These are phyloP conservation scores for Aulostomus chinensis DNA, from an alignment of 2,797 vertebrate species.

Conservation along the genomic window DNA sequence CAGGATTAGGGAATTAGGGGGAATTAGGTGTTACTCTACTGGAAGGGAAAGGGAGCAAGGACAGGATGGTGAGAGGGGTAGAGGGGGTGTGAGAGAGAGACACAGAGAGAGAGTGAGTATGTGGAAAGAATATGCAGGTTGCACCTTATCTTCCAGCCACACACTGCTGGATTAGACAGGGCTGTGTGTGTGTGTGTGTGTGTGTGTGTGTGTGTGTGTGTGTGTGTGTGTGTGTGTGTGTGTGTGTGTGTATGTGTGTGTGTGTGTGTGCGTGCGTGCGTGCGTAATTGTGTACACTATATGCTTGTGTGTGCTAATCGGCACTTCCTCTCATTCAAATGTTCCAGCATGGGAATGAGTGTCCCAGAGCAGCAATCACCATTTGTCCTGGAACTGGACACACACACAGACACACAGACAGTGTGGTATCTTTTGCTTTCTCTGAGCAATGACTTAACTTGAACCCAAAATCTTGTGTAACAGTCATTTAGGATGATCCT, in stretches of 20 bases:
- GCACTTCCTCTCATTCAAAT: slow-evolving; percentile 58
- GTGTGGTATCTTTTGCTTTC: too few species aligned
- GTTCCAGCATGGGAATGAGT: slow-evolving; percentile 56
- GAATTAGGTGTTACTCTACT: slow-evolving; percentile 72
- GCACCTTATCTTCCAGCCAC: slow-evolving; percentile 77
- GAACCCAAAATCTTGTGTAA: too few species aligned
- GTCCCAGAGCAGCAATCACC: slow-evolving; percentile 61
- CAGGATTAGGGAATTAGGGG: slow-evolving; percentile 72
- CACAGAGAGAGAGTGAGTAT: slow-evolving; percentile 45
- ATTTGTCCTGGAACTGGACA: slow-evolving; percentile 47
- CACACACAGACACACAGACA: too few species aligned
- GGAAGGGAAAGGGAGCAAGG: slow-evolving; percentile 23
- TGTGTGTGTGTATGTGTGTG: slow-evolving; percentile 26
- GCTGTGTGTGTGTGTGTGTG: slow-evolving; percentile 48
- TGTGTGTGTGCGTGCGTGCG: slow-evolving; percentile 7
- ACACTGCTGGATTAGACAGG: slow-evolving; percentile 75
- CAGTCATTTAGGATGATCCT: too few species aligned
- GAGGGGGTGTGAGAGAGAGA: slow-evolving; percentile 11
- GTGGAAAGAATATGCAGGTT: slow-evolving; percentile 65
- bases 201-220: slow-evolving; percentile 8
- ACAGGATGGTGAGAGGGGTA: slow-evolving; percentile 27
- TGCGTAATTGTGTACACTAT: slow-evolving; percentile 4
- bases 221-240: slow-evolving; percentile 4
- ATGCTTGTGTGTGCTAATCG: slow-evolving; percentile 48
- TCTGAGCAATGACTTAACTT: too few species aligned